These are phyloP conservation scores for Oscheius myriophilus DNA, from an alignment of 2,888 invertebrate species.

Conservation along the genomic window DNA sequence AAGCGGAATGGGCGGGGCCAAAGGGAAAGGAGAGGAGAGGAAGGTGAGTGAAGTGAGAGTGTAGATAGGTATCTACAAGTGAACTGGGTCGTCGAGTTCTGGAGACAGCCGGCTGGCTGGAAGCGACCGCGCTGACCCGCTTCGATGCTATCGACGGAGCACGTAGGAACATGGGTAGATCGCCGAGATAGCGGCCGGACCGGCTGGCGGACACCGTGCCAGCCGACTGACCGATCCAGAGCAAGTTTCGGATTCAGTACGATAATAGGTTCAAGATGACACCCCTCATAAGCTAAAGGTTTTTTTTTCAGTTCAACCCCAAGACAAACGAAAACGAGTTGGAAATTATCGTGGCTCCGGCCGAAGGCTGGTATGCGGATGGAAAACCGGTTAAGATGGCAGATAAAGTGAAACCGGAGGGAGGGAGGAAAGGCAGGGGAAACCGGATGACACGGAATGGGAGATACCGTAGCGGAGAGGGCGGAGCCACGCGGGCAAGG, in stretches of 20 bases:
- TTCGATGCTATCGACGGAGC: conserved; percentile 21
- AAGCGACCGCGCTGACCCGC: conserved; percentile 24
- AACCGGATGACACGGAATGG: too few species aligned
- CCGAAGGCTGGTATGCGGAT: background rate
- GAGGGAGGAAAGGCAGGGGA: conserved; percentile 1
- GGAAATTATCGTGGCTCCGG: too few species aligned
- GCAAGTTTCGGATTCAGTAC: background rate
- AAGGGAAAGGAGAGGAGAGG: background rate
- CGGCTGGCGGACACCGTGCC: background rate
- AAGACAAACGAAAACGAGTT: background rate
- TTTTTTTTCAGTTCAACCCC: too few species aligned
- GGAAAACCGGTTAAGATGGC: conserved; percentile 2
- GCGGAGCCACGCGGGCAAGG: too few species aligned
- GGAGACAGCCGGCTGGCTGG: conserved; percentile 6
- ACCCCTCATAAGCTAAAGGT: too few species aligned
- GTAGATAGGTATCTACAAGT: background rate
- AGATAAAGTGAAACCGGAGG: background rate
- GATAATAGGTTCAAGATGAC: background rate
- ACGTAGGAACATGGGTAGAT: background rate
- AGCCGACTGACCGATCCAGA: background rate
- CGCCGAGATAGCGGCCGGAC: conserved; percentile 4
- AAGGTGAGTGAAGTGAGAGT: conserved; percentile 26
- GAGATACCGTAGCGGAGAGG: too few species aligned
- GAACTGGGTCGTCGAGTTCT: conserved; percentile 28
- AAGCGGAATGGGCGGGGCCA: background rate